Conservation (phyloP, 2,888 invertebrate genomes). For the Octodonta nipae region DNA sequence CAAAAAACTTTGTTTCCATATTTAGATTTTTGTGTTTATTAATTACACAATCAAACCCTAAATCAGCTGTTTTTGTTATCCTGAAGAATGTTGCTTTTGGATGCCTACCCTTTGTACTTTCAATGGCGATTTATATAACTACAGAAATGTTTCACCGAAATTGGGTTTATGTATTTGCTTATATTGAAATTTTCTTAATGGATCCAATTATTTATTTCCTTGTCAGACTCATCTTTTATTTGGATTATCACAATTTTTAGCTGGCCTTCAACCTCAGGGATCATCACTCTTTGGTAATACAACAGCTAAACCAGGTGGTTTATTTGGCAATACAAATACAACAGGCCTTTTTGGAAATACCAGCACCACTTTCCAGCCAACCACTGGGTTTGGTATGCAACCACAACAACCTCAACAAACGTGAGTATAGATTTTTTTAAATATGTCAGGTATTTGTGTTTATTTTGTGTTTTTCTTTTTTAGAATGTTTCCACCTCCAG, state of each 20-base stretch:
- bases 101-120: too few relatives aligned
- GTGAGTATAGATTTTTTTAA: conserved; percentile 15
- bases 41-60: too few relatives aligned
- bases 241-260: conserved; percentile 4
- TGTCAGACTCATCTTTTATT: too few relatives aligned
- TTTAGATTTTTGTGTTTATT: too few relatives aligned
- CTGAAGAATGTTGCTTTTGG: too few relatives aligned
- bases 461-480: conserved; percentile 8
- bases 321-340: conserved; percentile 39
- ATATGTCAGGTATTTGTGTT: conserved; percentile 1
- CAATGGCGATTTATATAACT: too few relatives aligned
- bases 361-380: conserved; percentile 12
- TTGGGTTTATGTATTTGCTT: too few relatives aligned
- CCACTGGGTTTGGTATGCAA: conserved; percentile 33
- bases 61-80: too few relatives aligned
- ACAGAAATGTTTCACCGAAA: too few relatives aligned
- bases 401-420: conserved; percentile 20
- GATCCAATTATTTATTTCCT: too few relatives aligned
- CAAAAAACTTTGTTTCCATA: too few relatives aligned
- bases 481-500: conserved; percentile 19
- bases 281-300: conserved; percentile 38
- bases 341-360: conserved; percentile 15
- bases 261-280: conserved; percentile 9
- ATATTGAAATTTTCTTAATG: too few relatives aligned
- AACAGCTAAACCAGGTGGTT: conserved; percentile 36